Base-by-base conservation (phyloP, 2,888 invertebrate genomes). In the Tridacna crocea region DNA sequence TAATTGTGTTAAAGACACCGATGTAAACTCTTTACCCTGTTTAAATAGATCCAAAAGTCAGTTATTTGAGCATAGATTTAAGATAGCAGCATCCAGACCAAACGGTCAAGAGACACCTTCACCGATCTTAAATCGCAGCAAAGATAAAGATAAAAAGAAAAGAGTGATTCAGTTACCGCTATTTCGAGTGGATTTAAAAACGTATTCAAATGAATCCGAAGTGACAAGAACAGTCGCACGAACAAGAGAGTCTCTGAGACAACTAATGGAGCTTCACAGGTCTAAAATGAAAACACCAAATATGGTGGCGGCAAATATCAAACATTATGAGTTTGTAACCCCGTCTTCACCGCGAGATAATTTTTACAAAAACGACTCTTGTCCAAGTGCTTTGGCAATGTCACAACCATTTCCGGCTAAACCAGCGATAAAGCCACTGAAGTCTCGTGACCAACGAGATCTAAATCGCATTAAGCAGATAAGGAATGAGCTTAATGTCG, bases 101-200 rank as follows among this genome's bases (percentile, higher is more conserved):
- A 77, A 79, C 51, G 78, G 73, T n/a, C 85, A 83, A 17, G 86
- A 82, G 46, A 68, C 80, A 0, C 79, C 84, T 13, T 65, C 80
- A 26, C 80, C 80, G 15, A 13, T 58, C 8, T 51, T 81, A 26
- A 78, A 80, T 48, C 72, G 36, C 11, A 63, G 36, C 51, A 83
- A 81, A 65, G 75, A 82, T 13, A 10, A 22, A 27, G 36, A 63
- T 27, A 78, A 60, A 60, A 81, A 81, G 17, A 85, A 80, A 70
- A 82, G 83, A 51, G 77, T 88, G 19, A 81, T 88, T 27, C 85
- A 84, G 72, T 76, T 88, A 46, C 88, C 88, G 0, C 77, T 85
- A 27, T 88, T 85, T 80, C 78, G 76, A 58, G 83, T 88, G 47
- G 83, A 88, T 74, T 61, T 88, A 58, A 82, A 78, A 65, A 85